Evolutionary conservation across 2,113 vertebrate genomes (phyloP).

Genomic region (Callaeas wilsoni): DNA sequence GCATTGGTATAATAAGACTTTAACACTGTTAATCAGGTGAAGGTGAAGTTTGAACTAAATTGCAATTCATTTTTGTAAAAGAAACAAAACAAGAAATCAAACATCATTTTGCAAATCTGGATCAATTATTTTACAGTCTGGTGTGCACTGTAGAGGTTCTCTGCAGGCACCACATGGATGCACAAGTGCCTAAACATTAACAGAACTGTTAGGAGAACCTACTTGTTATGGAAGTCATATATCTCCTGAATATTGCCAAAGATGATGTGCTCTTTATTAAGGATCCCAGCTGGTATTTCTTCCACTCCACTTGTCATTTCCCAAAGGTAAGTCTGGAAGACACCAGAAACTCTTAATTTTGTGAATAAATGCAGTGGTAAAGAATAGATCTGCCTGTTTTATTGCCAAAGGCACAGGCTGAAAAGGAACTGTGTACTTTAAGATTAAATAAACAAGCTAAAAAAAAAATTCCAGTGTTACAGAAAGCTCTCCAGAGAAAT

Average conservation of each 20-base stretch:
- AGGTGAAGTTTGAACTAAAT: background rate
- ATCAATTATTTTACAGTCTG: background rate
- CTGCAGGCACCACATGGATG: background rate
- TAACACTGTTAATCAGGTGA: background rate
- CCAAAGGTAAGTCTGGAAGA: conserved; percentile 92
- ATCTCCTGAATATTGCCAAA: conserved; percentile 99
- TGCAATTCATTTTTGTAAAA: background rate
- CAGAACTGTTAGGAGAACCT: conserved; percentile 57
- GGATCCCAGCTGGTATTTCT: conserved; percentile 89
- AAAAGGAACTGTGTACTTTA: background rate
- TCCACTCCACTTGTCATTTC: conserved; percentile 96
- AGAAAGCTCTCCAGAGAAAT: background rate
- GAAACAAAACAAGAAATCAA: background rate
- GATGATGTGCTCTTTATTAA: conserved; percentile 92
- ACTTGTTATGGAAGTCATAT: conserved; percentile 98
- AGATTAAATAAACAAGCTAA: background rate
- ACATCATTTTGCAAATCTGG: background rate
- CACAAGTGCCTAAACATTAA: background rate
- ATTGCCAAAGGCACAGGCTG: background rate
- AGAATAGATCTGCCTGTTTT: background rate
- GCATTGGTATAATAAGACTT: background rate
- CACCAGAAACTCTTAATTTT: conserved; percentile 33
- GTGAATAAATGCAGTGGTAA: background rate
- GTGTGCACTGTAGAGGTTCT: background rate
- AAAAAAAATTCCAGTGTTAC: background rate